These are phyloP conservation scores for Eupithecia abbreviata DNA, from an alignment of 2,888 invertebrate species.

Conservation along the genomic window DNA sequence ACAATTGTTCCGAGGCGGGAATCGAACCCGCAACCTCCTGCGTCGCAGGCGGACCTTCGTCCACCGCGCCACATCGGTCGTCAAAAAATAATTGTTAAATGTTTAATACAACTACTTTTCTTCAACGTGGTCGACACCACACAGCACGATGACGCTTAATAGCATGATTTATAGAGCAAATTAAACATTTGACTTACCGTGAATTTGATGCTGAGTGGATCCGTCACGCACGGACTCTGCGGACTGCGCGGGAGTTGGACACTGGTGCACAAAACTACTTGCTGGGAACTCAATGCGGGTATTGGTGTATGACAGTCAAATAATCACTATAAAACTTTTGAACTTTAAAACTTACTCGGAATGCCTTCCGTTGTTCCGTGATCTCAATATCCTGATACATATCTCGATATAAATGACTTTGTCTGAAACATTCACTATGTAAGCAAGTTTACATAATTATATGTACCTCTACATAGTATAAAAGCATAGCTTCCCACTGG, in stretches of 20 bases:
- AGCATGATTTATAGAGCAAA: constrained; percentile 83
- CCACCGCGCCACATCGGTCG: too few relatives aligned
- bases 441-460: neutral
- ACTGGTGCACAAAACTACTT: constrained; percentile 21
- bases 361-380: too few relatives aligned
- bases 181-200: constrained; percentile 84
- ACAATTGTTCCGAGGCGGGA: too few relatives aligned
- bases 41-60: too few relatives aligned
- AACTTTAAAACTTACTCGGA: too few relatives aligned
- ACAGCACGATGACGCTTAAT: constrained; percentile 57
- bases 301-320: neutral
- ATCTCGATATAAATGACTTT: too few relatives aligned
- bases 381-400: too few relatives aligned
- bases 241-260: constrained; percentile 44
- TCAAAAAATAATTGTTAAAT: neutral
- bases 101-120: neutral
- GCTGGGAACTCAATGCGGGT: neutral
- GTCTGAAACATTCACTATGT: neutral
- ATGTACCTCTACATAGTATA: too few relatives aligned
- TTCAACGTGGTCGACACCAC: neutral
- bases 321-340: too few relatives aligned
- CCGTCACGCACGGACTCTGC: constrained; percentile 78
- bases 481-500: too few relatives aligned
- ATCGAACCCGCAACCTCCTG: too few relatives aligned
- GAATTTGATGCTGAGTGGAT: constrained; percentile 82